Base-by-base conservation (phyloP, 2,888 invertebrate species). In the Agriopis marginaria region DNA sequence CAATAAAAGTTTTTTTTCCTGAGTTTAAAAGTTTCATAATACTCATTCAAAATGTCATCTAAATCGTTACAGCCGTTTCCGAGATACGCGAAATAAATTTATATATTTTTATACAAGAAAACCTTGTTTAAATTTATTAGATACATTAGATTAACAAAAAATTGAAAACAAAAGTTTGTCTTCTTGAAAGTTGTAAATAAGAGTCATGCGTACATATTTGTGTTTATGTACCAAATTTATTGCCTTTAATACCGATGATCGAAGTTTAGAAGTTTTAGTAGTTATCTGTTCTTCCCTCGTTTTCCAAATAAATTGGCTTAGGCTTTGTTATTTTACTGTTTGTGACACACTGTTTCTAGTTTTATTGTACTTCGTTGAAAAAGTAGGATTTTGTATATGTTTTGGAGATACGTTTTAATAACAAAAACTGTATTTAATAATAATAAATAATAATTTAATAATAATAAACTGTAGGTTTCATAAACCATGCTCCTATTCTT, bases 291-390 rank as follows among this genome's bases (percentile, higher is more conserved):
- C 58, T 58, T 45, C 12, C 32, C 40, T 55, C 23, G 14, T 47
- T 55, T 58, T 45, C 32, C 58, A 32, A 58, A 58, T 44, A 23
- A 58, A 58, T 58, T 58, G 23, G 82, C 88, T 89, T 85, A 87
- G 86, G 85, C 87, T 87, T 84, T 86, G 85, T 89, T 88, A 84
- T 84, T 86, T 79, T 83, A 81, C 74, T 80, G 73, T 44, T 49
- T n/a, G 68, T 40, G 76, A 81, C 77, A 80, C 61, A 86, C 77
- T 55, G 79, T 0, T 44, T 0, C 4, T 8, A 42, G 51, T 68
- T 49, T 10, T 44, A 9, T 14, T 54, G 70, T n/a, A 62, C 51
- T 42, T 42, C 5, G 55, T 0, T 40, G 9, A 1, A n/a, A 54
- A 53, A 32, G 2, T 11, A 11, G 3, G 1, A 0, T 17, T 50